Percentiles rank a stretch among this genome's conserved stretches.
phyloP scores from a whole-genome alignment of 2,888 invertebrate genomes.

The Marronus borbonicus region DNA sequence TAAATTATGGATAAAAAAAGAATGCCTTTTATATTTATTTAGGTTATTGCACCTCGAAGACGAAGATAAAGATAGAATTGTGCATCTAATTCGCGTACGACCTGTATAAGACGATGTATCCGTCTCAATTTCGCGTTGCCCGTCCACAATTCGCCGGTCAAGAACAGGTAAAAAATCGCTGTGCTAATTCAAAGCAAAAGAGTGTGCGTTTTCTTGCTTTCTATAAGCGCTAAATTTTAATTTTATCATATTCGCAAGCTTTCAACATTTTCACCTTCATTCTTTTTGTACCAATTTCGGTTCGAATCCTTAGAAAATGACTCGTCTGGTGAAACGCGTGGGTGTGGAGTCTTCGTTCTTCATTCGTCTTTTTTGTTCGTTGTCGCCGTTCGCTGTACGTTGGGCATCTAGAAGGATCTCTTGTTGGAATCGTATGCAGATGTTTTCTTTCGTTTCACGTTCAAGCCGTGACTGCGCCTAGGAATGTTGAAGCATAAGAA shows the following conservation, averaged over 20 bases:
- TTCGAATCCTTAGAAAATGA: not conserved
- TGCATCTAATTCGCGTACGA: slow-evolving; percentile 2
- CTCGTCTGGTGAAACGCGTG: not conserved
- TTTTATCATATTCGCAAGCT: not conserved
- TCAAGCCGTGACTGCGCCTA: not conserved
- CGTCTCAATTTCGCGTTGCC: slow-evolving; percentile 38
- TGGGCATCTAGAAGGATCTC: not conserved
- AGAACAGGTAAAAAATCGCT: slow-evolving; percentile 32
- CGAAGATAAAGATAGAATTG: slow-evolving; percentile 31
- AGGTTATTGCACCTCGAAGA: slow-evolving; percentile 44
- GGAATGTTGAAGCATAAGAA: slow-evolving; percentile 24
- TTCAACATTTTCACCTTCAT: no score
- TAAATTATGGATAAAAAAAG: not conserved
- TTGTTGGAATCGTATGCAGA: not conserved
- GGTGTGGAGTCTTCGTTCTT: not conserved
- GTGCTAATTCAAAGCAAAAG: no score
- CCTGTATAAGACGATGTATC: slow-evolving; percentile 17
- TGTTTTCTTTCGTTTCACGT: slow-evolving; percentile 2
- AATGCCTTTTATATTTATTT: slow-evolving; percentile 19
- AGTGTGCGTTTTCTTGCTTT: not conserved
- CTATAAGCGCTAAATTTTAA: not conserved
- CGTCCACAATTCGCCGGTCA: slow-evolving; percentile 29
- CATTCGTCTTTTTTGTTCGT: not conserved
- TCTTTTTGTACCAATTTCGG: not conserved
- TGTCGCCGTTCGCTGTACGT: not conserved